Evolutionary conservation across 1,140 invertebrate genomes (phyloP).

Genomic region (Drosophila simulans): DNA sequence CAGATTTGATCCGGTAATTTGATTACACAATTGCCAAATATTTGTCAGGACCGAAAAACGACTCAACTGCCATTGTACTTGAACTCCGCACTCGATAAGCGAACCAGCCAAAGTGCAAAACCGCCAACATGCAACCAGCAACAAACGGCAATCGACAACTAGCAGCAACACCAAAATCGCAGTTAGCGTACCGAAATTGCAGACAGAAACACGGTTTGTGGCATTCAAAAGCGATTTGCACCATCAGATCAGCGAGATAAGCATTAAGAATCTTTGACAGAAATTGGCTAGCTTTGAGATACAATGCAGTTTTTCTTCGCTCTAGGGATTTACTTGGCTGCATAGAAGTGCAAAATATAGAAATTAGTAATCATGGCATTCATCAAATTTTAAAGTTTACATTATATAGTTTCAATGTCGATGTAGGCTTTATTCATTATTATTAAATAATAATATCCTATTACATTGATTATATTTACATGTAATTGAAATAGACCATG

Average conservation of each 20-base stretch:
- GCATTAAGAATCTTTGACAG: conserved; percentile 52
- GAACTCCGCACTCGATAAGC: conserved; percentile 56
- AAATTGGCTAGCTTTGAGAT: conserved; percentile 26
- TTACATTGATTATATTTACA: too few relatives aligned
- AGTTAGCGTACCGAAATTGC: conserved; percentile 26
- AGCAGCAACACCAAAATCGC: conserved; percentile 21
- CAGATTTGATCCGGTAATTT: conserved; percentile 10
- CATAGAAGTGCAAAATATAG: neutral
- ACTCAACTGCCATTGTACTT: conserved; percentile 57
- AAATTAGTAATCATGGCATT: neutral
- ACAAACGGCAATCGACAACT: conserved; percentile 4
- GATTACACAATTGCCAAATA: conserved; percentile 56
- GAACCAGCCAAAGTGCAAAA: conserved; percentile 47
- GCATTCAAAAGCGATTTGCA: conserved; percentile 64
- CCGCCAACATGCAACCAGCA: conserved; percentile 34
- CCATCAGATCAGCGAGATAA: conserved; percentile 59
- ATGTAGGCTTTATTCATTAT: too few relatives aligned
- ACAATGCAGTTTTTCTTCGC: neutral
- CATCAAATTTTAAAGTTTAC: too few relatives aligned
- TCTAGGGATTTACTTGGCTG: neutral
- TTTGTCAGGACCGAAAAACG: conserved; percentile 26
- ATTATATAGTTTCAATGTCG: too few relatives aligned
- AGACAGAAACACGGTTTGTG: conserved; percentile 59
- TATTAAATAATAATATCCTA: too few relatives aligned
- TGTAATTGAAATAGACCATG: too few relatives aligned